phyloP scores from a whole-genome alignment of 1,140 invertebrate species.

The Scaptodrosophila lebanonensis region DNA sequence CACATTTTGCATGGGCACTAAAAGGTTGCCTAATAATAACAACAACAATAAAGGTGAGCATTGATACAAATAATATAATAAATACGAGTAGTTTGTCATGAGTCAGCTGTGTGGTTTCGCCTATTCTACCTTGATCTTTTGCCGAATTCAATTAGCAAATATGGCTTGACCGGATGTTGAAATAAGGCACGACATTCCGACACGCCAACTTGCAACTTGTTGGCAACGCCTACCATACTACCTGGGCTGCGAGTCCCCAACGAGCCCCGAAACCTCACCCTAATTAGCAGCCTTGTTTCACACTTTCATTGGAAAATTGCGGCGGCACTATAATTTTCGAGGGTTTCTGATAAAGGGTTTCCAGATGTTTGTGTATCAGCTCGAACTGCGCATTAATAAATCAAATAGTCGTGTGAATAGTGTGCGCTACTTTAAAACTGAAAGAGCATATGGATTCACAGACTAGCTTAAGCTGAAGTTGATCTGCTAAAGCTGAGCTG shows the following conservation, averaged over 20 bases:
- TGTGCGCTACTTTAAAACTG: slow-evolving; percentile 30
- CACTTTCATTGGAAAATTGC: slow-evolving; percentile 63
- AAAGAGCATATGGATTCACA: slow-evolving; percentile 17
- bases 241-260: slow-evolving; percentile 3
- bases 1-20: slow-evolving; percentile 73
- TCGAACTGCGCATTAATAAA: slow-evolving; percentile 58
- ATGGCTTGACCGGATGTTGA: too few species aligned
- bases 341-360: slow-evolving; percentile 53
- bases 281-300: slow-evolving; percentile 66
- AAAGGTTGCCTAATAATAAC: slow-evolving; percentile 69
- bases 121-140: slow-evolving; percentile 42
- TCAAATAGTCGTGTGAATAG: slow-evolving; percentile 70
- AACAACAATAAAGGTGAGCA: slow-evolving; percentile 43
- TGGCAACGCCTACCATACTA: slow-evolving; percentile 6
- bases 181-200: slow-evolving; percentile 48
- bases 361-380: slow-evolving; percentile 16
- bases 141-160: slow-evolving; percentile 57
- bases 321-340: slow-evolving; percentile 56
- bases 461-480: neutral
- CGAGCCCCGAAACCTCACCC: slow-evolving; percentile 15
- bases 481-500: too few species aligned
- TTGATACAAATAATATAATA: slow-evolving; percentile 54
- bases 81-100: slow-evolving; percentile 16
- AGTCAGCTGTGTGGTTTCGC: slow-evolving; percentile 20
- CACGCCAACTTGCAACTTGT: too few species aligned